Percentiles rank a stretch among this genome's conserved stretches.
Conservation (phyloP, 2,888 invertebrate species). For the Dasypogon diadema region DNA sequence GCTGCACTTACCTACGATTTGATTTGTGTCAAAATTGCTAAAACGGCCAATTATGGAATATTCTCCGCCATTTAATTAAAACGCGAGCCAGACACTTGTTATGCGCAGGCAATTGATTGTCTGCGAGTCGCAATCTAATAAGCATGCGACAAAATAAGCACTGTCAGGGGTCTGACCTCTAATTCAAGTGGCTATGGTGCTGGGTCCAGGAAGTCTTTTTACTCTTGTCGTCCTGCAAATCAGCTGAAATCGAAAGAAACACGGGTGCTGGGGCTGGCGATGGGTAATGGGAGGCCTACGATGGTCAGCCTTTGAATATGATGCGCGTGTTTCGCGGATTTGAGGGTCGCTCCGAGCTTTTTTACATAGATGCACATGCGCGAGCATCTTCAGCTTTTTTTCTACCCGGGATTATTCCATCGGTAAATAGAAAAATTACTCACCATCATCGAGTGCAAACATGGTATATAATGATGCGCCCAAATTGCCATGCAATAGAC, state of each 20-base stretch:
- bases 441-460: constrained; percentile 3
- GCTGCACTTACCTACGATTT: constrained; percentile 25
- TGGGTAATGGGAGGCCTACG: not conserved
- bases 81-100: constrained; percentile 46
- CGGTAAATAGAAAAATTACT: constrained; percentile 44
- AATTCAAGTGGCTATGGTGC: constrained; percentile 3
- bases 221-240: constrained; percentile 33
- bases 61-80: constrained; percentile 30
- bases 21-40: constrained; percentile 26
- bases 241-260: constrained; percentile 33
- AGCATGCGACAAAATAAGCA: constrained; percentile 26
- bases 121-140: constrained; percentile 45
- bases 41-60: constrained; percentile 30
- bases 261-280: not conserved
- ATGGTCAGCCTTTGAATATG: not conserved
- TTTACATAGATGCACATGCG: constrained; percentile 1
- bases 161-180: constrained; percentile 30
- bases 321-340: not conserved
- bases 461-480: constrained; percentile 18
- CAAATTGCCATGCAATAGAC: constrained; percentile 34
- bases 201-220: constrained; percentile 17
- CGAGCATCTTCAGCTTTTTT: not conserved
- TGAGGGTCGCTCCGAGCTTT: not conserved
- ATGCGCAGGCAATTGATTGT: constrained; percentile 2
- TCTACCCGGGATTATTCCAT: constrained; percentile 7